phyloP scores from a whole-genome alignment of 1,140 invertebrate species.

The Archivesica marissinica region DNA sequence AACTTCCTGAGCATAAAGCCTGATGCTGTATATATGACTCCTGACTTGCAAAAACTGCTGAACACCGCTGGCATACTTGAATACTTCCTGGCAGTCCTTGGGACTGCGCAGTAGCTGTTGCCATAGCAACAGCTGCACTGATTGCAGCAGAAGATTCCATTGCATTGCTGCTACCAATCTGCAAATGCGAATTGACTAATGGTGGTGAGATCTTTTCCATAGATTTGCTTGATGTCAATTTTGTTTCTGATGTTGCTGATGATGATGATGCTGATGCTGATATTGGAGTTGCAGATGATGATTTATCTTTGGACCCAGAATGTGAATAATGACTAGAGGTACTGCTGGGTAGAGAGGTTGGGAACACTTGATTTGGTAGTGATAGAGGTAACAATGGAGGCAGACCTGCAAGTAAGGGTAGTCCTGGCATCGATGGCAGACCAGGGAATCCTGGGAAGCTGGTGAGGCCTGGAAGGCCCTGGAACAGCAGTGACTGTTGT shows the following conservation, averaged over 20 bases:
- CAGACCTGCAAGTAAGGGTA: constrained; percentile 61
- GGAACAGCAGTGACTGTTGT: constrained; percentile 74
- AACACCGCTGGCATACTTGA: constrained; percentile 90
- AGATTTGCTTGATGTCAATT: constrained; percentile 30
- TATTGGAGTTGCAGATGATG: constrained; percentile 32
- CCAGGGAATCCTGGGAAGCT: constrained; percentile 56
- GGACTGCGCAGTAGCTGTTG: constrained; percentile 43
- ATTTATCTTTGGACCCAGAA: constrained; percentile 48
- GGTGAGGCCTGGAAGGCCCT: constrained; percentile 67
- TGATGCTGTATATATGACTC: constrained; percentile 93
- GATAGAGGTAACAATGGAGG: constrained; percentile 54
- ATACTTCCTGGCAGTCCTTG: constrained; percentile 52
- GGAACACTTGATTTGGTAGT: constrained; percentile 58
- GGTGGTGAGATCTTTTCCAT: constrained; percentile 52
- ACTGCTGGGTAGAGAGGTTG: constrained; percentile 32
- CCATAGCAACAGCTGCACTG: constrained; percentile 20
- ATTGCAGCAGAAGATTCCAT: constrained; percentile 17
- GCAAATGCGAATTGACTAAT: background rate
- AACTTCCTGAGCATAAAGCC: constrained; percentile 83
- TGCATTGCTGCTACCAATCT: background rate
- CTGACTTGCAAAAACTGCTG: constrained; percentile 90
- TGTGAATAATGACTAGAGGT: constrained; percentile 46
- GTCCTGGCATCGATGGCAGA: constrained; percentile 53
- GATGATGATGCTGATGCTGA: constrained; percentile 26
- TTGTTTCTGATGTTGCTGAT: background rate